Base-by-base conservation (phyloP, 1,140 invertebrate genomes). In the Philaenus spumarius region DNA sequence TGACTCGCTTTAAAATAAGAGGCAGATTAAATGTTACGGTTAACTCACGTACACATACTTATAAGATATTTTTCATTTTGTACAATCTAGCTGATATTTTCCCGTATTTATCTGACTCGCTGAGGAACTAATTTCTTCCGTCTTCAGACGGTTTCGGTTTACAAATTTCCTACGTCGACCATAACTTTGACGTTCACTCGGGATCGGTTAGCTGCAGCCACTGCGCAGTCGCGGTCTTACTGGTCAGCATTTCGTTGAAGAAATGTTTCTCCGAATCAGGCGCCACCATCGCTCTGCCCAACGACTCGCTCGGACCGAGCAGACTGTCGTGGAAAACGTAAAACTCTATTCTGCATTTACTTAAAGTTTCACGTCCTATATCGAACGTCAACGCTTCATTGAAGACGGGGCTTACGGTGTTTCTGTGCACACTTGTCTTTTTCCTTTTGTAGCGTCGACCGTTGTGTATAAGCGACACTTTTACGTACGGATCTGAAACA, bases 321-420 rank as follows among this genome's bases (percentile, higher is more conserved):
- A 78, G 61, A 45, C 77, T 79, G 55, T 78, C 78, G 52, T 79
- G 77, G 19, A 79, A 67, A 0, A 80, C 74, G 2, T 68, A 71
- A 53, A 81, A 78, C 63, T 82, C 79, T 2, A 82, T 66, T 0
- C 68, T 67, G 54, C 74, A 76, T 59, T 72, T 76, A 35, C 75
- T 73, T 3, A 82, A 64, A 14, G 72, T 78, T 23, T 84, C 82
- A 26, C 78, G 77, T 15, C 76, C 72, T 57, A 91, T 79, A 72
- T 93, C 89, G 67, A 93, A 94, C 15, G 87, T 85, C 59, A 94
- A 75, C 0, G 87, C 90, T 67, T 93, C 90, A 70, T 93, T 93
- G 73, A 91, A 93, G 0, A 93, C 87, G 0, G 90, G 90, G 72
- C 83, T 87, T 0, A 89, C 77, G 0, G 86, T 91, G 63, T 91